phyloP scores from a whole-genome alignment of 2,113 vertebrate genomes.

The Hydrolagus affinis region DNA sequence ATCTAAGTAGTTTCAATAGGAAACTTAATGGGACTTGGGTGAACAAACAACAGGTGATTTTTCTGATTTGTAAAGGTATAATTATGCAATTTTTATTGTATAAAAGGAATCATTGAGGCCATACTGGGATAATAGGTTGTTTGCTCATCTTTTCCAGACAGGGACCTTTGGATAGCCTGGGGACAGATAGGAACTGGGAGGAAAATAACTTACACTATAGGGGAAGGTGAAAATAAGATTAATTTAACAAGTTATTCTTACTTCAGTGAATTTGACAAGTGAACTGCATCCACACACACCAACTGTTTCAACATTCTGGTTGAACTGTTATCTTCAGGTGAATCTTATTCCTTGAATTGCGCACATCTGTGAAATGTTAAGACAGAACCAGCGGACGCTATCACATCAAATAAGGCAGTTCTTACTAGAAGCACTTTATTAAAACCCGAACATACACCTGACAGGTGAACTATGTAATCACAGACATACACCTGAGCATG shows the following conservation, averaged over 20 bases:
- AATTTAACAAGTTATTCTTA: not conserved
- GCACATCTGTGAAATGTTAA: not conserved
- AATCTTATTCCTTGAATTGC: not conserved
- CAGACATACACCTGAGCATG: too few species aligned
- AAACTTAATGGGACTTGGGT: too few species aligned
- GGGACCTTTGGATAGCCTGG: too few species aligned
- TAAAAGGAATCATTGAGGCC: too few species aligned
- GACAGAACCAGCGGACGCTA: not conserved
- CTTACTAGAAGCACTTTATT: slow-evolving; percentile 7
- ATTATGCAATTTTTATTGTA: too few species aligned
- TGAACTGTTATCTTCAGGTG: not conserved
- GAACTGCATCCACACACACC: not conserved
- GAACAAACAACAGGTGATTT: too few species aligned
- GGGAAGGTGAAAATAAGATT: too few species aligned
- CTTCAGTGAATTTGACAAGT: not conserved
- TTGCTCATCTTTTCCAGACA: too few species aligned
- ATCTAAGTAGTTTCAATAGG: too few species aligned
- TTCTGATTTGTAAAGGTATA: too few species aligned
- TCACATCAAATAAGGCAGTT: not conserved
- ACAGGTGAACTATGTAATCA: not conserved
- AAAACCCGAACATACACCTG: not conserved
- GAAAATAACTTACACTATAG: not conserved
- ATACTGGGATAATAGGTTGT: too few species aligned
- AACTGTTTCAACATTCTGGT: not conserved
- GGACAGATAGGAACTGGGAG: not conserved